A percentile compares a stretch with the other conserved stretches of the same genome.
Conservation (phyloP, 2,113 vertebrate genomes). For the Ciconia boyciana region DNA sequence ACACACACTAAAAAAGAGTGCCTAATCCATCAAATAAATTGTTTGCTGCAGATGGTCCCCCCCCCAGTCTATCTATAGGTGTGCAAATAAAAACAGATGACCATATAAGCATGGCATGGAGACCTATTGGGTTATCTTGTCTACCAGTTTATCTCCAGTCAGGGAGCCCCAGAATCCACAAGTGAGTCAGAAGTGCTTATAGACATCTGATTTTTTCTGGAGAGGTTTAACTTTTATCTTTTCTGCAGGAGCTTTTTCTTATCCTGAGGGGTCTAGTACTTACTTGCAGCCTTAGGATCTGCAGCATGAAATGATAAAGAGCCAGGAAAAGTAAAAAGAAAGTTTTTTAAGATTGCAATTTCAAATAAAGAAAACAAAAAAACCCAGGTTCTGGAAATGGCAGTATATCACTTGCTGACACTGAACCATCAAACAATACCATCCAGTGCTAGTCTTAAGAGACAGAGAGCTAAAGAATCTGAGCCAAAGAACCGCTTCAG, state of each 20-base stretch:
- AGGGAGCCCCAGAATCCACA: neutral
- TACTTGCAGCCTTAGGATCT: neutral
- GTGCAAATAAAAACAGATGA: constrained; percentile 18
- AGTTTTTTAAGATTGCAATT: neutral
- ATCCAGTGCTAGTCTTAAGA: neutral
- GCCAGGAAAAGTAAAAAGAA: neutral
- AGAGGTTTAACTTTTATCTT: neutral
- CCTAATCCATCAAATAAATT: constrained; percentile 19
- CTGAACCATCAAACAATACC: neutral
- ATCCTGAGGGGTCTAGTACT: neutral
- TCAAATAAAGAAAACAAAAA: neutral
- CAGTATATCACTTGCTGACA: neutral
- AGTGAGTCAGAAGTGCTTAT: neutral
- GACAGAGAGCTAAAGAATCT: neutral
- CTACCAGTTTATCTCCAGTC: neutral
- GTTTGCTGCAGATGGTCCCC: neutral
- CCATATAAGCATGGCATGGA: neutral
- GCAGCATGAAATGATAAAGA: neutral
- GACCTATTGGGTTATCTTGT: neutral
- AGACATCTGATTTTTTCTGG: neutral
- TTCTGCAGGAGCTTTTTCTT: neutral
- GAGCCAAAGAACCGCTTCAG: neutral
- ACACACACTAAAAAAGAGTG: neutral
- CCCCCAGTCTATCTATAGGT: neutral
- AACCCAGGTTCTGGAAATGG: neutral